These are phyloP conservation scores for Bostrychus sinensis DNA, from an alignment of 2,113 vertebrate species.

Conservation along the genomic window DNA sequence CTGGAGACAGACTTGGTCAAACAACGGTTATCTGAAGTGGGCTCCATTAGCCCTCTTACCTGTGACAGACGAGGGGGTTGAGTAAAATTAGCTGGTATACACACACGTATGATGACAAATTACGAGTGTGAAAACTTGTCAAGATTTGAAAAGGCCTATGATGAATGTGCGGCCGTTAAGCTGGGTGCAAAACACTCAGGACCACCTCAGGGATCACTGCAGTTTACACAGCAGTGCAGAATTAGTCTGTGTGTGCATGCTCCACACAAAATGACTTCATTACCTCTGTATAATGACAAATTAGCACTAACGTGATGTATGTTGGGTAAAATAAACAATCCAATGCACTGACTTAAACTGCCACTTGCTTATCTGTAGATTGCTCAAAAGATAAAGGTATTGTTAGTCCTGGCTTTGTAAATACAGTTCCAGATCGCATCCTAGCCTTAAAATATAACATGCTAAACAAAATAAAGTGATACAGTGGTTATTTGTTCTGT, in stretches of 20 bases:
- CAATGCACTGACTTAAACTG: conserved; percentile 7
- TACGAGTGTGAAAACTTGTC: conserved; percentile 61
- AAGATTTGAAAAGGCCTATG: conserved; percentile 63
- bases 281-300: conserved; percentile 44
- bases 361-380: conserved; percentile 30
- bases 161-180: conserved; percentile 60
- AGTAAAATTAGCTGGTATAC: conserved; percentile 42
- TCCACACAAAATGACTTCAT: conserved; percentile 42
- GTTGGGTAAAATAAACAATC: conserved; percentile 49
- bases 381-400: conserved; percentile 34
- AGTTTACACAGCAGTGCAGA: conserved; percentile 51
- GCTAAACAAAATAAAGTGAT: too few relatives aligned
- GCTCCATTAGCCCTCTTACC: conserved; percentile 65
- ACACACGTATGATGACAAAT: conserved; percentile 62
- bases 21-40: conserved; percentile 73
- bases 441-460: too few relatives aligned
- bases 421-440: background rate
- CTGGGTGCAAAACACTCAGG: conserved; percentile 40
- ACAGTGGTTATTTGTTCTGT: too few relatives aligned
- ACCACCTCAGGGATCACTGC: conserved; percentile 47
- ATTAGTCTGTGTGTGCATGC: conserved; percentile 37
- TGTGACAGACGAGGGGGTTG: conserved; percentile 49
- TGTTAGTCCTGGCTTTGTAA: background rate
- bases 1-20: conserved; percentile 66
- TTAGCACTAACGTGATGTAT: conserved; percentile 27